phyloP scores from a whole-genome alignment of 2,113 vertebrate species.

The Nannospalax galili region DNA sequence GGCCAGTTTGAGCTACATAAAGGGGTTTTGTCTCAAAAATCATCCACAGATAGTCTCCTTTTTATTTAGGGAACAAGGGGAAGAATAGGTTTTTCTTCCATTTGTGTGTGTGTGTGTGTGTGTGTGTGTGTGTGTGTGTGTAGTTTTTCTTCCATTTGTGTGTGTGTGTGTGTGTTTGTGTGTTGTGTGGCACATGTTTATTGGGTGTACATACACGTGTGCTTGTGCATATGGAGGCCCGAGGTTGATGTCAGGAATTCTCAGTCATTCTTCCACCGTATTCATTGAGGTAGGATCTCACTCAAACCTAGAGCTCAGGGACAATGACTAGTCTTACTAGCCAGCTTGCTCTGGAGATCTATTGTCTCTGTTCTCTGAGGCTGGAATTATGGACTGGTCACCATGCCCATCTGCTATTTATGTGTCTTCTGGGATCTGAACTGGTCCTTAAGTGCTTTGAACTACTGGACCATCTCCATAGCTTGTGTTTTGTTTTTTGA shows the following conservation, averaged over 20 bases:
- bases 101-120: background rate
- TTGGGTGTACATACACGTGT: too few relatives aligned
- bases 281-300: too few relatives aligned
- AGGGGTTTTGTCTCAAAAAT: too few relatives aligned
- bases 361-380: background rate
- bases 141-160: too few relatives aligned
- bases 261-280: too few relatives aligned
- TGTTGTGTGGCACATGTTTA: too few relatives aligned
- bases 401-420: background rate
- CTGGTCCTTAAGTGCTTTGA: background rate
- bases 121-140: background rate
- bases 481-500: background rate
- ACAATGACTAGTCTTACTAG: background rate
- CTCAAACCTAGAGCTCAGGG: background rate
- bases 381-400: background rate
- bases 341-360: background rate
- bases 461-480: background rate
- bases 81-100: too few relatives aligned
- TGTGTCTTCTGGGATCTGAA: background rate
- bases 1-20: background rate
- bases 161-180: too few relatives aligned
- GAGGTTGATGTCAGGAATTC: background rate
- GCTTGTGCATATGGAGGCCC: background rate
- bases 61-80: too few relatives aligned
- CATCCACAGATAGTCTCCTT: too few relatives aligned